Evolutionary conservation across 1,140 invertebrate genomes (phyloP).

Genomic region (Rhynchophorus ferrugineus): DNA sequence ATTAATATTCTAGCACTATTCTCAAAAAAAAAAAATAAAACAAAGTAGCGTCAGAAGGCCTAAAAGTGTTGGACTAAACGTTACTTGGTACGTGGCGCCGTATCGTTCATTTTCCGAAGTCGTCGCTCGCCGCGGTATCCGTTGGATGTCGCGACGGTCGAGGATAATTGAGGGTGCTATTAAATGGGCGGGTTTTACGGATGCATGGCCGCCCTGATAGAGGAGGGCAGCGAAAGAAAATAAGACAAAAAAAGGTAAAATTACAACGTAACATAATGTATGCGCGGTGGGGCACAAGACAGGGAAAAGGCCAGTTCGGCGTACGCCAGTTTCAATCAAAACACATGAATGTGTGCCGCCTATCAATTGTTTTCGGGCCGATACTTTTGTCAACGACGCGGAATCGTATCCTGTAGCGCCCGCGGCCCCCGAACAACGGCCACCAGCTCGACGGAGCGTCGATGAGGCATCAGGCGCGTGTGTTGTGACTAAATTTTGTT

Average conservation of each 20-base stretch:
- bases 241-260: conserved; percentile 41
- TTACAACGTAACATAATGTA: conserved; percentile 42
- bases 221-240: conserved; percentile 40
- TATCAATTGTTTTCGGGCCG: conserved; percentile 16
- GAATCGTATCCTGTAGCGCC: neutral
- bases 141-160: conserved; percentile 29
- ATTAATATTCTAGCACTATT: too few relatives aligned
- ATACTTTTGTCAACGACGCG: conserved; percentile 9
- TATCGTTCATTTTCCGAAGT: conserved; percentile 4
- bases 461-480: conserved; percentile 23
- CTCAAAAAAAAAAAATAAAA: too few relatives aligned
- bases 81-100: conserved; percentile 11
- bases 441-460: conserved; percentile 1
- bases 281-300: conserved; percentile 39
- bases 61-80: too few relatives aligned
- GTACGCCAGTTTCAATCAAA: conserved; percentile 44
- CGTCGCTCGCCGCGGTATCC: neutral
- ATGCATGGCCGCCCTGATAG: conserved; percentile 42
- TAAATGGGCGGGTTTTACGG: conserved; percentile 43
- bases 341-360: conserved; percentile 38
- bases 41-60: too few relatives aligned
- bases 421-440: neutral
- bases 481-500: conserved; percentile 23
- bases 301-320: conserved; percentile 37
- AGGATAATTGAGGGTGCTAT: conserved; percentile 41